Conservation (phyloP, 1,140 invertebrate species). For the Drosophila arawakana region DNA sequence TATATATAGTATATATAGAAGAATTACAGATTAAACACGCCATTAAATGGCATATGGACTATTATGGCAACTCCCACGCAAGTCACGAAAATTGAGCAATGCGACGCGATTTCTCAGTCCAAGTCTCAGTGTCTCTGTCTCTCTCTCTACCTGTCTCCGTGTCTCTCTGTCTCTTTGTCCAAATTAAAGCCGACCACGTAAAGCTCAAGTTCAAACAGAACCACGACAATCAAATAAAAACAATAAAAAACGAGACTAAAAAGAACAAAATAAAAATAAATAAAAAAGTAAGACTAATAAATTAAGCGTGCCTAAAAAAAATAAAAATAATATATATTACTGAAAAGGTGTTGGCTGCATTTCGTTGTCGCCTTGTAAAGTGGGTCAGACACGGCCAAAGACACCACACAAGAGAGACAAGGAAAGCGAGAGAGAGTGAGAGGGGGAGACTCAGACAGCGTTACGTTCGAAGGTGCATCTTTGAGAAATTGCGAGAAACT, state of each 20-base stretch:
- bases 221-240: slow-evolving; percentile 44
- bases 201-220: slow-evolving; percentile 49
- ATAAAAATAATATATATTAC: slow-evolving; percentile 6
- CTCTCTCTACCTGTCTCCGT: neutral
- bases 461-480: slow-evolving; percentile 43
- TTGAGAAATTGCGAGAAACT: neutral
- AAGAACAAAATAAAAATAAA: slow-evolving; percentile 33
- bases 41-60: slow-evolving; percentile 75
- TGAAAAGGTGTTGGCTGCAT: slow-evolving; percentile 54
- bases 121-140: slow-evolving; percentile 17
- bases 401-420: neutral
- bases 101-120: slow-evolving; percentile 44
- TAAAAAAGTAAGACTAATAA: slow-evolving; percentile 38
- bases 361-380: slow-evolving; percentile 46
- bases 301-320: slow-evolving; percentile 39
- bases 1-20: slow-evolving; percentile 39
- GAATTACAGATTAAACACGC: slow-evolving; percentile 75
- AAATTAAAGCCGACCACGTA: slow-evolving; percentile 55
- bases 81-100: slow-evolving; percentile 74
- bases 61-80: slow-evolving; percentile 76
- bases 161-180: slow-evolving; percentile 18
- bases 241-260: slow-evolving; percentile 50
- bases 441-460: slow-evolving; percentile 5
- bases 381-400: slow-evolving; percentile 55
- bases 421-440: slow-evolving; percentile 1